These are phyloP conservation scores for Melangyna quadrimaculata DNA, from an alignment of 2,888 invertebrate species.

Conservation along the genomic window DNA sequence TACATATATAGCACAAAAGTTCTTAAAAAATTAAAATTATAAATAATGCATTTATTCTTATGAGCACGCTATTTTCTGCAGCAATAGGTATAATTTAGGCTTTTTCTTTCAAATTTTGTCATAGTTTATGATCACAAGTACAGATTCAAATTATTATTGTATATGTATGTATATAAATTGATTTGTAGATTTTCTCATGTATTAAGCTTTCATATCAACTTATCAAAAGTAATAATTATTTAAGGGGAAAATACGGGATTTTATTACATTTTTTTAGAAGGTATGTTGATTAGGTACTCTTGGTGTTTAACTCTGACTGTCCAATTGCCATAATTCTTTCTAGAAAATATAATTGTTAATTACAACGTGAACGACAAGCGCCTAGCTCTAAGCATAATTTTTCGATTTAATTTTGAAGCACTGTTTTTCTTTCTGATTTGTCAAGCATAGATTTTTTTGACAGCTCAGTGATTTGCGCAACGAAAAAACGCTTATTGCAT, in stretches of 20 bases:
- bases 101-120: background rate
- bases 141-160: background rate
- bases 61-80: conserved; percentile 40
- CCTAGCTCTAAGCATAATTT: no score
- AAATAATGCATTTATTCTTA: conserved; percentile 61
- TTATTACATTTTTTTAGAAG: background rate
- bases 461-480: no score
- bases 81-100: conserved; percentile 21
- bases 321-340: no score
- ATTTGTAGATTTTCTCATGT: background rate
- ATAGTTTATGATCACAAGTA: conserved; percentile 58
- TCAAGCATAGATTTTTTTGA: no score
- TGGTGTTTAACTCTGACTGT: no score
- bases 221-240: background rate
- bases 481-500: no score
- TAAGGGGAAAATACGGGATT: background rate
- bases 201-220: background rate
- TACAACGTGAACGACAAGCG: no score
- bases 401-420: no score
- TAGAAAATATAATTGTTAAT: no score
- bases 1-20: conserved; percentile 54
- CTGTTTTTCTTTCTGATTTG: no score
- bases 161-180: no score
- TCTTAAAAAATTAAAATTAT: background rate
- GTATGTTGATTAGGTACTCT: no score